A percentile compares a stretch with the other conserved stretches of the same genome.
phyloP scores from a whole-genome alignment of 2,888 invertebrate species.

The Cerastis leucographa region DNA sequence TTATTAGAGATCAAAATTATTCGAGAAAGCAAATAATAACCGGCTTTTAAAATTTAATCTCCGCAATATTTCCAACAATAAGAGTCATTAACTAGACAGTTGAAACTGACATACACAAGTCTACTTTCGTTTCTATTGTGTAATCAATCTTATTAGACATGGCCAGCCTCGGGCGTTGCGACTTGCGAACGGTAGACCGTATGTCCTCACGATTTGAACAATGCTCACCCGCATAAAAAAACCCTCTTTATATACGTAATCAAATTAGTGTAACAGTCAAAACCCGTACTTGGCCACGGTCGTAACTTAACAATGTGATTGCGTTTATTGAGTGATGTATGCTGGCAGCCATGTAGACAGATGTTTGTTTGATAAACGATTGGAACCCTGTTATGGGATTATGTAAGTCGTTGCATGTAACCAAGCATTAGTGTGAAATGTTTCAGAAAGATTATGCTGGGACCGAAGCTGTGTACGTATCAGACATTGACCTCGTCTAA shows the following conservation, averaged over 20 bases:
- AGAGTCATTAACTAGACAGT: slow-evolving; percentile 35
- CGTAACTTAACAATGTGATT: slow-evolving; percentile 64
- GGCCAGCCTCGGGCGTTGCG: slow-evolving; percentile 41
- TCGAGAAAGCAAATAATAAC: slow-evolving; percentile 31
- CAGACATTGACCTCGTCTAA: slow-evolving; percentile 57
- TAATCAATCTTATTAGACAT: slow-evolving; percentile 56
- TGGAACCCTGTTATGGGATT: slow-evolving; percentile 19
- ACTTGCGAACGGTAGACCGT: slow-evolving; percentile 43
- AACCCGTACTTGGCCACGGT: slow-evolving; percentile 47
- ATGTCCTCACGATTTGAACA: slow-evolving; percentile 51
- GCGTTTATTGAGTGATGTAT: slow-evolving; percentile 71
- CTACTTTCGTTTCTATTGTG: slow-evolving; percentile 58
- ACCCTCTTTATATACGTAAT: slow-evolving; percentile 69
- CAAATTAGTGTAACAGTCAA: slow-evolving; percentile 68
- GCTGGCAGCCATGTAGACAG: slow-evolving; percentile 56
- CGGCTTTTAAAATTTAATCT: slow-evolving; percentile 33
- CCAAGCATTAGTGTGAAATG: slow-evolving; percentile 3
- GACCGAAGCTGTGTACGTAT: slow-evolving; percentile 27
- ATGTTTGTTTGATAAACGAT: slow-evolving; percentile 51
- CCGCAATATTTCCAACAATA: slow-evolving; percentile 35
- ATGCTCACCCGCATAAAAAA: slow-evolving; percentile 71
- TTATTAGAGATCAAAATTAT: slow-evolving; percentile 27
- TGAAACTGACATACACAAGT: slow-evolving; percentile 26
- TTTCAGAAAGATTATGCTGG: slow-evolving; percentile 25
- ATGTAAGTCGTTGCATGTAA: slow-evolving; percentile 33